Evolutionary conservation across 2,113 vertebrate species (phyloP), one percentile per base, ranked within the genome.

Genomic region (Xenopus borealis): DNA sequence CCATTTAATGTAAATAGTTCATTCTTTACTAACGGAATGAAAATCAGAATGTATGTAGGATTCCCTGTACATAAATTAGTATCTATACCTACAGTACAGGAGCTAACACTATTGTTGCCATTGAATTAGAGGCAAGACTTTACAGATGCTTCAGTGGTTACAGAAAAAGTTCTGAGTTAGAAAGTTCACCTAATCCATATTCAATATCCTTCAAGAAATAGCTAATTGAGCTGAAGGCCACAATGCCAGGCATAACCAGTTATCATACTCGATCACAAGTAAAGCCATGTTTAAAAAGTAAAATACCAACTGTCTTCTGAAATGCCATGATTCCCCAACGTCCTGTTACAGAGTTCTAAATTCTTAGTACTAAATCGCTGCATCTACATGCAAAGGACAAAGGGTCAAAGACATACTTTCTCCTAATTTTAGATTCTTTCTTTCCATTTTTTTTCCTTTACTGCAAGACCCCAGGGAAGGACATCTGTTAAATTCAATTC

Each of bases 371-470:
- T 80, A 69, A 80, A 85, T 84, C 74, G 82, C 75, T 81, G 75
- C 85, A 79, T 84, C 83, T 86, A 74, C 80, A 83, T 84, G 78
- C 64, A 85, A 86, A 89, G 83, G 80, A 86, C 80, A 90, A 88
- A 89, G 81, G 84, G 81, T 83, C 83, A 87, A 87, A 86, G 81
- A 84, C 81, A 81, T 78, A 80, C 74, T 79, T 88, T 85, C 80
- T 85, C 79, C 79, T 86, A 85, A 83, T 86, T 84, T 83, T 82
- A 88, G 80, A 81, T 80, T 86, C 84, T 84, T 81, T 79, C 88
- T 86, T 84, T 80, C 79, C 86, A 88, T 90, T 84, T 82, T 80
- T 88, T 86, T 84, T 80, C 79, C 86, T 89, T 90, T 85, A 86
- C 86, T 87, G 81, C 79, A 86, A 80, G 84, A 85, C 87, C 83